Base-by-base conservation (phyloP, 2,888 invertebrate genomes). In the Ectemnius lituratus region DNA sequence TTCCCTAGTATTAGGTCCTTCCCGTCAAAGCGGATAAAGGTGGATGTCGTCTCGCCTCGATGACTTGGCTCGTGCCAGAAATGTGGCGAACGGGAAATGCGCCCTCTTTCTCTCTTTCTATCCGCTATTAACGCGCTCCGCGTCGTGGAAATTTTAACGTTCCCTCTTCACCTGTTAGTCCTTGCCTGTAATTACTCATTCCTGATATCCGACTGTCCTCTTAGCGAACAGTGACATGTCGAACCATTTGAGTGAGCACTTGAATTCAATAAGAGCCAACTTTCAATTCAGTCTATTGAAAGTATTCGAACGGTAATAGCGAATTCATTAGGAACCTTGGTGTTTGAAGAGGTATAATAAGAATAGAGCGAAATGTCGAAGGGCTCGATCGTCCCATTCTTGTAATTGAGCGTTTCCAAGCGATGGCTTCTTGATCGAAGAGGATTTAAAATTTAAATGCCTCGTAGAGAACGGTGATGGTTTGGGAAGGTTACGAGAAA, bases 361-460 rank as follows among this genome's bases (percentile, higher is more conserved):
- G 37, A 3, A 23, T 23, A 23, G 2, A 3, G 23, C 3, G 23
- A 23, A 23, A 23, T 23, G 23, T 23, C 23, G 23, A 23, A 23
- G 23, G 23, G 23, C 23, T 23, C 23, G 23, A 23, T 23, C 23
- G 23, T 23, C 23, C 23, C 23, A 23, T 23, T 23, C 23, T 23
- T 23, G 23, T 23, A 23, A 23, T 23, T 3, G 23, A 23, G 37
- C 37, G 37, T 37, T 37, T 58, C 76, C 59, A 76, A 67, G 62
- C 62, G 63, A 80, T 80, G 74, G 81, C 77, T 83, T 82, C 77
- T 64, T 79, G 71, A 79, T 79, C 67, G 84, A 82, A 49, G 46
- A 59, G 60, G 83, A 88, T 87, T 85, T 85, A 85, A 87, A 86
- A 83, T 88, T 86, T 85, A 87, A 87, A 88, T 82, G 77, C 73